phyloP scores from a whole-genome alignment of 2,113 vertebrate species.

The Cebidichthys violaceus region DNA sequence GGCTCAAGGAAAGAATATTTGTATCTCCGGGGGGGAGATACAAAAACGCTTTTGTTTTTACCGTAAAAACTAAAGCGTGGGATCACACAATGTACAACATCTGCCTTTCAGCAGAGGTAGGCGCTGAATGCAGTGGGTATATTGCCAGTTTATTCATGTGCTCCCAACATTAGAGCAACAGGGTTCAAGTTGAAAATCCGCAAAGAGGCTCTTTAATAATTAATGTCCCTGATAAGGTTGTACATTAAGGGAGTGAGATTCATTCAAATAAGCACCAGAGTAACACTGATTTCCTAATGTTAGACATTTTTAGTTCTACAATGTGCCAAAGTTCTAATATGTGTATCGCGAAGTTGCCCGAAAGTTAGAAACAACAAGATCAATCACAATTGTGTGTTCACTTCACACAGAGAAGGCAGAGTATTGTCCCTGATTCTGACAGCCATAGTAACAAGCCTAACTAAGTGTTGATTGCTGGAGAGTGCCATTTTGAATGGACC shows the following conservation, averaged over 20 bases:
- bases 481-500: slow-evolving; percentile 61
- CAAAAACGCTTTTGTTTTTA: too few relatives aligned
- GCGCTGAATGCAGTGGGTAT: not conserved
- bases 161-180: not conserved
- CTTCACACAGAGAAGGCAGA: not conserved
- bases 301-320: not conserved
- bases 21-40: too few relatives aligned
- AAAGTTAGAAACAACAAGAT: slow-evolving; percentile 5
- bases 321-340: not conserved
- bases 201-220: slow-evolving; percentile 5
- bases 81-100: slow-evolving; percentile 10
- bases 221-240: not conserved
- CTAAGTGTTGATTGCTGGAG: slow-evolving; percentile 62
- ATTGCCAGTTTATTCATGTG: not conserved
- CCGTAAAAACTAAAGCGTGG: not conserved
- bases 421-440: slow-evolving; percentile 15
- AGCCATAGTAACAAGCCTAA: slow-evolving; percentile 54
- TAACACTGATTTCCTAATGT: not conserved
- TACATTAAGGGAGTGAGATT: not conserved
- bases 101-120: not conserved
- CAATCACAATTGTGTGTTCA: not conserved
- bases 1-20: not conserved
- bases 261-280: not conserved
- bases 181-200: not conserved
- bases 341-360: not conserved